phyloP scores from a whole-genome alignment of 2,113 vertebrate species.

The Neogobius melanostomus region DNA sequence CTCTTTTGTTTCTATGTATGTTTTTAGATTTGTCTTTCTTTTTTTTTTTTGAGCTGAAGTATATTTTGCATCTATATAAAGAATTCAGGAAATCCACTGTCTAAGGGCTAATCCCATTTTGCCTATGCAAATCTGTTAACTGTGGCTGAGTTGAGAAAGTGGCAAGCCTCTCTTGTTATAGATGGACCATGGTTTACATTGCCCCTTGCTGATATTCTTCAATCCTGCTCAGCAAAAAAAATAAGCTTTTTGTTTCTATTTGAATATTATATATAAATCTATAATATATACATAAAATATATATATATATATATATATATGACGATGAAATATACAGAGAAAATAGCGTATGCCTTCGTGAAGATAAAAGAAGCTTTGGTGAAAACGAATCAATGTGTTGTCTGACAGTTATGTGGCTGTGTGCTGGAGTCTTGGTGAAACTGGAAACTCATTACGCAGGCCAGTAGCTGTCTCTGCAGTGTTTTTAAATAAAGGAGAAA shows the following conservation, averaged over 20 bases:
- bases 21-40: constrained; percentile 73
- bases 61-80: constrained; percentile 78
- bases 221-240: constrained; percentile 77
- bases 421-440: constrained; percentile 68
- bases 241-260: constrained; percentile 71
- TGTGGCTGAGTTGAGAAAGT: constrained; percentile 69
- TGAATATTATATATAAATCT: constrained; percentile 49
- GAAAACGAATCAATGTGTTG: constrained; percentile 78
- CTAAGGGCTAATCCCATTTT: constrained; percentile 85
- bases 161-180: constrained; percentile 64
- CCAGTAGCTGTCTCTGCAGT: constrained; percentile 43
- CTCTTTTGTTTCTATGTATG: constrained; percentile 60
- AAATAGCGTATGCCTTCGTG: constrained; percentile 78
- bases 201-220: constrained; percentile 79
- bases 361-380: constrained; percentile 71
- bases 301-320: constrained; percentile 35
- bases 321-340: constrained; percentile 68
- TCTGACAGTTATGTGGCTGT: constrained; percentile 72
- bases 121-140: constrained; percentile 84
- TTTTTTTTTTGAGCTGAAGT: constrained; percentile 76
- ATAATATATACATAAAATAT: no score
- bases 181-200: constrained; percentile 82
- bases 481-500: constrained; percentile 26
- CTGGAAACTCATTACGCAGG: constrained; percentile 40
- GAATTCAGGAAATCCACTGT: constrained; percentile 84